phyloP scores from a whole-genome alignment of 2,888 invertebrate species.

The Brachylomia viminalis region DNA sequence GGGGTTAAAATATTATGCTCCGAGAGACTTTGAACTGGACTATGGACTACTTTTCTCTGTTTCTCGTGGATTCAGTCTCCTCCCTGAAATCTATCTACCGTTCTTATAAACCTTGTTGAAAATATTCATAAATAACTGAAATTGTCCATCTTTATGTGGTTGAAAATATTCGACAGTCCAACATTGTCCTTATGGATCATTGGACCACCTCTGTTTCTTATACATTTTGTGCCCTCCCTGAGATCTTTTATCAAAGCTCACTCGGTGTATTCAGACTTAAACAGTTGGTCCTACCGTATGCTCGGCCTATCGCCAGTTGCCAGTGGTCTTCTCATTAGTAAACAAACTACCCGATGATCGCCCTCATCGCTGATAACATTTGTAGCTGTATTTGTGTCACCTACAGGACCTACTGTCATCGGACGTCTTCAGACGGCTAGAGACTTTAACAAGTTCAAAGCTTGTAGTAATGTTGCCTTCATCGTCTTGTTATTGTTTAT shows the following conservation, averaged over 20 bases:
- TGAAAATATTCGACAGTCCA: too few relatives aligned
- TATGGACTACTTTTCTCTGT: too few relatives aligned
- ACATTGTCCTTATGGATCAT: background rate
- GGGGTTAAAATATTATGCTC: background rate
- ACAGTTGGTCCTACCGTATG: background rate
- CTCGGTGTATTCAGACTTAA: background rate
- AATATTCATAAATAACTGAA: background rate
- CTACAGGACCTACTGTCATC: background rate
- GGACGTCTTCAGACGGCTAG: background rate
- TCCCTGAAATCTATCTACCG: background rate
- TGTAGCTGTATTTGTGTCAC: conserved; percentile 19
- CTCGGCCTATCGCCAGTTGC: conserved; percentile 10
- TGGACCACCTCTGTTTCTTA: background rate
- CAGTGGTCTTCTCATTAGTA: conserved; percentile 32
- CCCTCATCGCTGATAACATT: background rate
- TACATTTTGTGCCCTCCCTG: background rate
- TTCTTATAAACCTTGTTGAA: background rate
- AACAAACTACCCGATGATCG: conserved; percentile 17
- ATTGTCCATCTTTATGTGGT: too few relatives aligned
- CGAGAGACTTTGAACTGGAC: too few relatives aligned
- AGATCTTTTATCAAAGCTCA: background rate
- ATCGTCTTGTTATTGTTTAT: background rate
- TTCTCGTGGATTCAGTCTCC: background rate
- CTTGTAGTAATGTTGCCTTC: background rate
- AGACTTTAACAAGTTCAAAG: conserved; percentile 3